Evolutionary conservation across 2,888 invertebrate species (phyloP).

Genomic region (Eupithecia subfuscata): DNA sequence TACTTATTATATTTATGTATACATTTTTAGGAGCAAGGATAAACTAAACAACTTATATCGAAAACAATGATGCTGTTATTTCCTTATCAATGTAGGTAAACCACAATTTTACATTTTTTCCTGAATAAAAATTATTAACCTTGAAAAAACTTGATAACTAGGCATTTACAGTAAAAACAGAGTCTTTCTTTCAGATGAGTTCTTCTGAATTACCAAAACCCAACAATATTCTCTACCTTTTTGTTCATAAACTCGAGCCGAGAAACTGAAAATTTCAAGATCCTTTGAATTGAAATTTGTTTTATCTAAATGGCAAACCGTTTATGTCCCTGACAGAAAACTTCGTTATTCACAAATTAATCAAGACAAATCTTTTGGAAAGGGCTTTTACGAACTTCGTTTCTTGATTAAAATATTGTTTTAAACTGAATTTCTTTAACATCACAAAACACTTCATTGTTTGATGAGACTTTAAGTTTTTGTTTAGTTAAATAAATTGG

Average conservation of each 20-base stretch:
- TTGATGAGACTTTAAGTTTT: not conserved
- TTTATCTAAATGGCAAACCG: conserved; percentile 50
- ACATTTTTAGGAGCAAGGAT: not conserved
- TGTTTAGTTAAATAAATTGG: not conserved
- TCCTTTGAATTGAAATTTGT: conserved; percentile 51
- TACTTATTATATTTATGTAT: not conserved
- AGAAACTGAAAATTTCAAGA: conserved; percentile 36
- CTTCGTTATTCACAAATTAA: conserved; percentile 56
- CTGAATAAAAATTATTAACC: too few relatives aligned
- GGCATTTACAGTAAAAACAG: not conserved
- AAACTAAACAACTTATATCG: not conserved
- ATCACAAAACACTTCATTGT: conserved; percentile 3
- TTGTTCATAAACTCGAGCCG: conserved; percentile 17
- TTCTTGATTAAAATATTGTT: conserved; percentile 14
- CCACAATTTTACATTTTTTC: too few relatives aligned
- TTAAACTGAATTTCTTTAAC: conserved; percentile 2
- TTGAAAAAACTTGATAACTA: not conserved
- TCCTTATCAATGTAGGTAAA: not conserved
- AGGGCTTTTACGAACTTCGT: conserved; percentile 19
- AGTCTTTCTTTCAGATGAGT: too few relatives aligned
- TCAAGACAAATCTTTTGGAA: conserved; percentile 59
- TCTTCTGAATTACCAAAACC: not conserved
- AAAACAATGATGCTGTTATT: not conserved
- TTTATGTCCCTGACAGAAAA: conserved; percentile 54
- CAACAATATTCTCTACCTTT: conserved; percentile 24